Evolutionary conservation across 2,113 vertebrate genomes (phyloP), one percentile per base, ranked within the genome.

Genomic region (Lates calcarifer): DNA sequence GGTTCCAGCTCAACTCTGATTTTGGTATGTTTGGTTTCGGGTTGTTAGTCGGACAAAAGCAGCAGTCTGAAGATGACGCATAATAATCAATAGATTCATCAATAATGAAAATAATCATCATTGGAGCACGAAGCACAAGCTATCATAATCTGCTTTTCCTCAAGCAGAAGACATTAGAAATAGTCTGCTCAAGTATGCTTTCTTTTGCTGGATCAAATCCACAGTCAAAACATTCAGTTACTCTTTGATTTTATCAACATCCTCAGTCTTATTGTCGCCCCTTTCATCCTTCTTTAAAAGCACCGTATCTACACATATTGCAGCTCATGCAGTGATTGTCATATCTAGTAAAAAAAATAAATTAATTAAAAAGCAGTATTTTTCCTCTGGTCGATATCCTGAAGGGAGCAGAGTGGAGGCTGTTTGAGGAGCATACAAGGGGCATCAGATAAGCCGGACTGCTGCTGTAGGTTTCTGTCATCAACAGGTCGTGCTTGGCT

Each of bases 371-470:
- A n/a, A n/a, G n/a, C 37, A 56, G 29, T 51, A 24, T 56, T 61
- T 26, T 41, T 68, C 31, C 45, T 45, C 1, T 26, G 13, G 53
- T 79, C 4, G 5, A 15, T 60, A 5, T 79, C 17, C 28, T 62
- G 78, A 20, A 9, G 49, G n/a, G 65, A 57, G 51, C 41, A 13
- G 17, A 17, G 49, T 17, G 24, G 35, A 57, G 69, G 71, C 57
- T 15, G 6, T 31, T 15, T 43, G 63, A 39, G 56, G 63, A 39
- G 56, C 64, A 57, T 0, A 29, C 24, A 31, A 51, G 67, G 66
- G 69, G 37, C 79, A 85, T 91, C 83, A 87, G 89, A 92, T 90
- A 85, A 91, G 45, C 39, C n/a, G 14, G 45, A 53, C 43, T 63
- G 57, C 58, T 53, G 85, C 77, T 74, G 73, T 51, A 74, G 66